Conservation (phyloP, 2,797 vertebrate species). For the Meriones psammophilus region DNA sequence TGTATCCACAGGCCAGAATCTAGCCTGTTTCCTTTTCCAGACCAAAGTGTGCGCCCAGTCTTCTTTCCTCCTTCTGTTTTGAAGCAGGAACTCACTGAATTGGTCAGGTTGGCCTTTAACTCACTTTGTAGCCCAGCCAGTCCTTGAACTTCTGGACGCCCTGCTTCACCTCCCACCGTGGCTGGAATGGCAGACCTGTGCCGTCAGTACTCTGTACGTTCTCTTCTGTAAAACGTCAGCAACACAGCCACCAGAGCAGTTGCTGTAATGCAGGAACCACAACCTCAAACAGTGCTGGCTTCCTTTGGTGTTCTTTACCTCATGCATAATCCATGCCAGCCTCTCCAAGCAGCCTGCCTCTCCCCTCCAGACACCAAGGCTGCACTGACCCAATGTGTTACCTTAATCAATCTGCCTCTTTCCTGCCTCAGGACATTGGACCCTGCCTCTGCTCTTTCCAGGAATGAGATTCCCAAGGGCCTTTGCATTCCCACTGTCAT, state of each 20-base stretch:
- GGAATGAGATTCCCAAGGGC: background rate
- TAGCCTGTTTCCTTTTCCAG: background rate
- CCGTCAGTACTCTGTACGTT: background rate
- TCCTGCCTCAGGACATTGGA: background rate
- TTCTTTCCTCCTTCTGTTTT: background rate
- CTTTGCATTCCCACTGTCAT: background rate
- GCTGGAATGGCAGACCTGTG: background rate
- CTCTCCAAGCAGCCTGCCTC: background rate
- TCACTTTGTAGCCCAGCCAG: background rate
- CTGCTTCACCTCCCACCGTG: background rate
- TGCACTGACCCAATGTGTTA: background rate
- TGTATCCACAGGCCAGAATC: too few species aligned
- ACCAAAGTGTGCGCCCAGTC: too few species aligned
- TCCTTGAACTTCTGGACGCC: background rate
- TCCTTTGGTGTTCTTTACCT: background rate
- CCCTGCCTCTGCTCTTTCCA: background rate
- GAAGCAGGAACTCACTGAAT: background rate
- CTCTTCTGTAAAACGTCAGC: background rate
- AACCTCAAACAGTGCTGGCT: background rate
- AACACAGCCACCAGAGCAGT: background rate
- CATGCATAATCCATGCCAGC: background rate
- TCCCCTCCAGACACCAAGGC: background rate
- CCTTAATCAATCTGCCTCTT: background rate
- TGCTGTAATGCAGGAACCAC: background rate
- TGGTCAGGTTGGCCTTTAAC: background rate